Percentiles rank a stretch among this genome's conserved stretches.
These are phyloP conservation scores for Abramis brama DNA, from an alignment of 2,113 vertebrate genomes.

Conservation along the genomic window DNA sequence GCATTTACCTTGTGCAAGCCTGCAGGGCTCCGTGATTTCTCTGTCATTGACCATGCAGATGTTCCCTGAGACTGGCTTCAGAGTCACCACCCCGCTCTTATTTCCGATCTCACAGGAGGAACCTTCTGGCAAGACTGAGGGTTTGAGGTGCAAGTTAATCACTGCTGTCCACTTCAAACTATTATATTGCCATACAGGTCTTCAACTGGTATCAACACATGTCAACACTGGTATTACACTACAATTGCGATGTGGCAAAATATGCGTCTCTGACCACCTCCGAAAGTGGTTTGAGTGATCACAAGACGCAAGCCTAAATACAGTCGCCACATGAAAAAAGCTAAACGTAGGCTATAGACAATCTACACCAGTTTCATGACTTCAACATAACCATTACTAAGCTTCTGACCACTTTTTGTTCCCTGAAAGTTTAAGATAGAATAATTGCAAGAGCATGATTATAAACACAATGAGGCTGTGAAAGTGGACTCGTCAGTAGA, in stretches of 20 bases:
- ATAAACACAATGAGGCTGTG: neutral
- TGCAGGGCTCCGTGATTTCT: constrained; percentile 82
- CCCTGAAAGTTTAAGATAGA: no score
- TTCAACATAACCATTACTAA: no score
- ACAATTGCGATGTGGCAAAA: neutral
- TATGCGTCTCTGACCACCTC: neutral
- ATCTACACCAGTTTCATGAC: no score
- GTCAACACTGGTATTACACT: no score
- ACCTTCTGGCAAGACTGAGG: constrained; percentile 83
- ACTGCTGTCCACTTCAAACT: neutral
- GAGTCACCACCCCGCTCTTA: constrained; percentile 81
- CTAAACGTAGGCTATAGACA: neutral
- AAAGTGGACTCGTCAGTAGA: neutral
- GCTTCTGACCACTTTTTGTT: no score
- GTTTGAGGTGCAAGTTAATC: constrained; percentile 32
- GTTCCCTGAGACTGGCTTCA: constrained; percentile 79
- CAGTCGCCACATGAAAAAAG: neutral
- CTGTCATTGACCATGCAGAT: constrained; percentile 85
- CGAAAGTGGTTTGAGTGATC: neutral
- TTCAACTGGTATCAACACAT: neutral
- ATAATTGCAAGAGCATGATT: no score
- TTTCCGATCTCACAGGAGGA: constrained; percentile 89
- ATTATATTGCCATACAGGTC: neutral
- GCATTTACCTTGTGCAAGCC: constrained; percentile 88
- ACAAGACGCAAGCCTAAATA: neutral